A percentile compares a stretch with the other conserved stretches of the same genome.
phyloP scores from a whole-genome alignment of 2,888 invertebrate species.

The Ellobium chinense region DNA sequence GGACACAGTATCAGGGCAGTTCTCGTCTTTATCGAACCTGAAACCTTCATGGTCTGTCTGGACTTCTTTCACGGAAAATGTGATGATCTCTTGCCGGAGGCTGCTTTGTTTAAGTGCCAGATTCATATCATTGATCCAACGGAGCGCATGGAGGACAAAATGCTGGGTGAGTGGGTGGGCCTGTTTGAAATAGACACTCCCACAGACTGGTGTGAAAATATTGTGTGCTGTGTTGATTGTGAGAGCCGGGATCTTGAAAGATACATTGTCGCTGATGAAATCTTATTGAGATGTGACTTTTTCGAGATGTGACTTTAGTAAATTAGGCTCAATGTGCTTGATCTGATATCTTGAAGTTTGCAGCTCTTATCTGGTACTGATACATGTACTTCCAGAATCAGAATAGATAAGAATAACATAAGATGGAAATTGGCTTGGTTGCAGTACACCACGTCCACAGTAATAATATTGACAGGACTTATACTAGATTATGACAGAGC shows the following conservation, averaged over 20 bases:
- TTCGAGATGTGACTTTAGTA: background rate
- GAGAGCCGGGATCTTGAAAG: background rate
- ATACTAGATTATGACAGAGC: too few relatives aligned
- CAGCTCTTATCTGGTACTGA: too few relatives aligned
- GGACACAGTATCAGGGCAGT: slow-evolving; percentile 22
- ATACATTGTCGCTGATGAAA: background rate
- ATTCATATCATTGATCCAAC: background rate
- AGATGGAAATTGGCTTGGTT: too few relatives aligned
- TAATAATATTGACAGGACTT: too few relatives aligned
- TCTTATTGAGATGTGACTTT: slow-evolving; percentile 1
- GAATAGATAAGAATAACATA: too few relatives aligned
- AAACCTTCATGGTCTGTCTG: background rate
- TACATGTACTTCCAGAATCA: too few relatives aligned
- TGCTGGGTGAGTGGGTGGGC: background rate
- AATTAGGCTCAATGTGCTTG: too few relatives aligned
- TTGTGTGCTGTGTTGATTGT: background rate
- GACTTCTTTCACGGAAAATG: slow-evolving; percentile 8
- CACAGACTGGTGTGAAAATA: background rate
- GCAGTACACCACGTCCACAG: too few relatives aligned
- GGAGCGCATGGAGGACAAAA: background rate
- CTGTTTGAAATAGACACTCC: background rate
- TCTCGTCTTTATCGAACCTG: background rate
- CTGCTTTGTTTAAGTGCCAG: background rate
- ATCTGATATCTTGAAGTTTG: too few relatives aligned
- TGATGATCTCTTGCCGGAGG: background rate